phyloP scores from a whole-genome alignment of 1,140 invertebrate species.

The Pseudomyrmex cubaensis region DNA sequence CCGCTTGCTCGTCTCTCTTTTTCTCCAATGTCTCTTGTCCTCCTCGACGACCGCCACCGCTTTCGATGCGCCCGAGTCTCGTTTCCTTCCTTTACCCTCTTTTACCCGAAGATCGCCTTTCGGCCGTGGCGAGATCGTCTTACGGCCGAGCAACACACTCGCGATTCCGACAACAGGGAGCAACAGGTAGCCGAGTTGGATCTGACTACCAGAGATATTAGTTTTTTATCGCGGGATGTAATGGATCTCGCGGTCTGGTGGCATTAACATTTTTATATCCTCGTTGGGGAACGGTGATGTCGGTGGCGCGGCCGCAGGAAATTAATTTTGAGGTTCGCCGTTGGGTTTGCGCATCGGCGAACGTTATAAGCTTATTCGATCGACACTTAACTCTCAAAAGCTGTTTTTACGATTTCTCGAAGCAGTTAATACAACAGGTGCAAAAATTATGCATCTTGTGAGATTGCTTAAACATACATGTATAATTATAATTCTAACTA shows the following conservation, averaged over 20 bases:
- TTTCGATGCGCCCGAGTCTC: constrained; percentile 19
- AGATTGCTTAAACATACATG: not conserved
- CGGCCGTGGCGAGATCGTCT: constrained; percentile 43
- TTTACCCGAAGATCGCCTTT: constrained; percentile 48
- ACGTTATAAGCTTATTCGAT: not conserved
- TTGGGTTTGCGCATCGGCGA: not conserved
- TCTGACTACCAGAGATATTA: constrained; percentile 48
- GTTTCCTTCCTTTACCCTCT: not conserved
- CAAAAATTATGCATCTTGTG: too few relatives aligned
- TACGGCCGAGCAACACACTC: constrained; percentile 25
- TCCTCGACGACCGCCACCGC: not conserved
- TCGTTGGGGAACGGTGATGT: constrained; percentile 33
- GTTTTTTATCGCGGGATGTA: constrained; percentile 49
- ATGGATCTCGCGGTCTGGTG: constrained; percentile 58
- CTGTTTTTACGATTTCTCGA: not conserved
- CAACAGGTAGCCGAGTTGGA: constrained; percentile 52
- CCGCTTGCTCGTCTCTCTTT: constrained; percentile 6
- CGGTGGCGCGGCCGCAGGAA: constrained; percentile 15
- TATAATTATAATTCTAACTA: not conserved
- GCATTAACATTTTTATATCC: constrained; percentile 57
- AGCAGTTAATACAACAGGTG: not conserved
- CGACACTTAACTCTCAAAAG: constrained; percentile 1
- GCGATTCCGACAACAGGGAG: constrained; percentile 13
- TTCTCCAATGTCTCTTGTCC: not conserved
- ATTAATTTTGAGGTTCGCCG: constrained; percentile 35